Base-by-base conservation (phyloP, 64 coral and sea anemone genomes). In the Exaiptasia diaphana region DNA sequence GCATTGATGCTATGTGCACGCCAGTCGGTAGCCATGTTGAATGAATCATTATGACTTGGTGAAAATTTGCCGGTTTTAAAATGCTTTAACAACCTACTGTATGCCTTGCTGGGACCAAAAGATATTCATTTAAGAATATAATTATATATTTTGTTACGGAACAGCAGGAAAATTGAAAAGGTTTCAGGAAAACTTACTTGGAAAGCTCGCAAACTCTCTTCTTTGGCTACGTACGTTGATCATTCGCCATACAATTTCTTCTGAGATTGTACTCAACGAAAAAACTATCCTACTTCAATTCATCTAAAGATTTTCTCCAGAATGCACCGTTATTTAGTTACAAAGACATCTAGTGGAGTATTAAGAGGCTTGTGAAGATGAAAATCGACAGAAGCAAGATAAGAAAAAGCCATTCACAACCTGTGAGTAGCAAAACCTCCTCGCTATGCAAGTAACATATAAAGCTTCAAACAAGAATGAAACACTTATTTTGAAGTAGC, bases 371-470 rank as follows among this genome's bases (percentile, higher is more conserved):
- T 13, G 30, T 12, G 5, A 93, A 67, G 65, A 99, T 99, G 95
- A 99, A 99, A 68, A 93, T 99, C 85, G 95, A 99, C 67, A 70
- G 90, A 44, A 93, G 85, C 82, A 99, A 99, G 86, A 67, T 99
- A 42, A 78, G 95, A 48, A 99, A 99, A 74, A 88, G 71, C 38
- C 95, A 99, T 53, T 99, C 95, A 22, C 89, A 99, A 65, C 80
- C 90, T 89, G 95, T 99, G 93, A 74, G 84, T 55, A 41, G 9
- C 7, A 18, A 48, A 72, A 14, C 17, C 12, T 62, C 67, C 26
- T 44, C n/a, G 54, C 38, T 43, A 33, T 18, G 5, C 26, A 52
- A 35, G 27, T 35, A 33, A 41, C 11, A n/a, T 3, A 44, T 4
- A 31, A 35, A 48, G 32, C 24, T 49, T 33, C 20, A 49, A 18